These are phyloP conservation scores for Gallinago paraguaiae DNA, from an alignment of 2,113 vertebrate genomes.

Conservation along the genomic window DNA sequence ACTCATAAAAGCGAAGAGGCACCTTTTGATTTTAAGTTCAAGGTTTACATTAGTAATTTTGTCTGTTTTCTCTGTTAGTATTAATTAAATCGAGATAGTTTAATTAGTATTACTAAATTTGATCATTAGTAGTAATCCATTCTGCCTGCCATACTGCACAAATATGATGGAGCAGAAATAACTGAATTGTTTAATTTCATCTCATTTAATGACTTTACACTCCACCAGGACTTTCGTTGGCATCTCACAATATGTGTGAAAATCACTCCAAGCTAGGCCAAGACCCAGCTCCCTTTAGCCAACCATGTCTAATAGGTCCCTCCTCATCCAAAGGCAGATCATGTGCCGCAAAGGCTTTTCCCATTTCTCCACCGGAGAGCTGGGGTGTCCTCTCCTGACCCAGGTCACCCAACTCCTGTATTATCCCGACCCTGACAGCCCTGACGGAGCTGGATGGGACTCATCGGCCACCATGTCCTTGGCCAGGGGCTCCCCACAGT, in stretches of 20 bases:
- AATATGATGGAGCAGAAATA: slow-evolving; percentile 72
- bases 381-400: not conserved
- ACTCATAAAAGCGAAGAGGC: slow-evolving; percentile 29
- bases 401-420: not conserved
- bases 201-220: slow-evolving; percentile 51
- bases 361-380: not conserved
- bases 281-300: slow-evolving; percentile 38
- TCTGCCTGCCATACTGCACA: slow-evolving; percentile 72
- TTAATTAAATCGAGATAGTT: slow-evolving; percentile 76
- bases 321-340: not conserved
- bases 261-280: slow-evolving; percentile 23
- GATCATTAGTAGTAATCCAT: slow-evolving; percentile 76
- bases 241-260: slow-evolving; percentile 45
- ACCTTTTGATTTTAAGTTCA: slow-evolving; percentile 76
- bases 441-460: not conserved
- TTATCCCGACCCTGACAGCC: not conserved
- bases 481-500: not conserved
- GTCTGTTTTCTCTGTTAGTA: slow-evolving; percentile 72
- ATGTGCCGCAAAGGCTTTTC: not conserved
- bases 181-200: slow-evolving; percentile 60
- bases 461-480: not conserved
- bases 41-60: slow-evolving; percentile 75
- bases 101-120: slow-evolving; percentile 75
- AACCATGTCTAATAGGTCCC: slow-evolving; percentile 4
- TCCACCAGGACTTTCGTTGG: slow-evolving; percentile 43